Evolutionary conservation across 2,113 vertebrate species (phyloP).

Genomic region (Pomatostomus ruficeps): DNA sequence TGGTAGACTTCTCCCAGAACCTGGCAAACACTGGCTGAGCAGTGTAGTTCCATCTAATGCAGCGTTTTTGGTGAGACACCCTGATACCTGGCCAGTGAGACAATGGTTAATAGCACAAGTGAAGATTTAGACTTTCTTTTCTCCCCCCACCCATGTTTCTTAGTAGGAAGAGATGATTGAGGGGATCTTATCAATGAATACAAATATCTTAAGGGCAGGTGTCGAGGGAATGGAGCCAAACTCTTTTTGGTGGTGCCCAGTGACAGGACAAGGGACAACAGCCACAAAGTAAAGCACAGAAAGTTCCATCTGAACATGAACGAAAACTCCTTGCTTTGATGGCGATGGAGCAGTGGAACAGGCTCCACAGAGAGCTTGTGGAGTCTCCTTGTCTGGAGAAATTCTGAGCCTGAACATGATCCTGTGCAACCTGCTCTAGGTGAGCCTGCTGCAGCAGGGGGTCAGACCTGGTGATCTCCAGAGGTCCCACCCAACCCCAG

Average conservation of each 20-base stretch:
- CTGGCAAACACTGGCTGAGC: background rate
- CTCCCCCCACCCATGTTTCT: background rate
- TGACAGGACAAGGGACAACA: background rate
- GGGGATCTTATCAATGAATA: too few relatives aligned
- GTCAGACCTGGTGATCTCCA: background rate
- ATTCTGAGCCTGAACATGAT: background rate
- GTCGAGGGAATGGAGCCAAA: background rate
- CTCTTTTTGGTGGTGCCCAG: background rate
- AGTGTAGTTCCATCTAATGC: background rate
- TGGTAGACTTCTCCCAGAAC: background rate
- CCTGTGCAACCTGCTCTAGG: background rate
- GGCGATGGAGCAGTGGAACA: fast-evolving
- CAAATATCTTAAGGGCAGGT: background rate
- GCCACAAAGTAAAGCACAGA: background rate
- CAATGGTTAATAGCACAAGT: background rate
- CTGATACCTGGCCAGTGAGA: background rate
- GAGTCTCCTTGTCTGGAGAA: background rate
- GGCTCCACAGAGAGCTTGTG: background rate
- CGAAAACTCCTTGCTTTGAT: background rate
- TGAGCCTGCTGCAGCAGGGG: background rate
- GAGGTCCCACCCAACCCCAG: too few relatives aligned
- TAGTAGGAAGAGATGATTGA: background rate
- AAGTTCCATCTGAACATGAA: background rate
- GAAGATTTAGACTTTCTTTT: background rate
- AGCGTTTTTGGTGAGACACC: background rate